These are phyloP conservation scores for Ceratitis capitata DNA, from an alignment of 1,140 invertebrate species.

Conservation along the genomic window DNA sequence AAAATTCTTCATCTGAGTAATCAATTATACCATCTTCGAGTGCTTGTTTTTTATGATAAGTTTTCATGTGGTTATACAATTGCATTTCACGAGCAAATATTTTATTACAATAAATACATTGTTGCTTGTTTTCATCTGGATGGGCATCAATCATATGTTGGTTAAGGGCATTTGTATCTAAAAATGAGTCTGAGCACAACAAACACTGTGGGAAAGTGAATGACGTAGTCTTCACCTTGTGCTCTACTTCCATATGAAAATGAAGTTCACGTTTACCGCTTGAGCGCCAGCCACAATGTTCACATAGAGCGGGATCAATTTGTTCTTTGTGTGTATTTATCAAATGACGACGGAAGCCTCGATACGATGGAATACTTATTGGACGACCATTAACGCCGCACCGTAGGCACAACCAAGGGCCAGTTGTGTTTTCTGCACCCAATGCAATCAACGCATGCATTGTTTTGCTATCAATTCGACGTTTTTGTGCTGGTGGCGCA, in stretches of 20 bases:
- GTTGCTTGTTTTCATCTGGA: slow-evolving; percentile 67
- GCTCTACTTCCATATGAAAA: slow-evolving; percentile 84
- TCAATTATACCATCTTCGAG: slow-evolving; percentile 72
- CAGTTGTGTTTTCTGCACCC: slow-evolving; percentile 69
- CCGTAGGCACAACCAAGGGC: slow-evolving; percentile 76
- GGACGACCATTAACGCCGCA: slow-evolving; percentile 74
- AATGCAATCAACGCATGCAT: slow-evolving; percentile 65
- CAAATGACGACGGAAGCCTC: slow-evolving; percentile 81
- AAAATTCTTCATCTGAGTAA: slow-evolving; percentile 69
- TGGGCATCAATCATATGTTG: slow-evolving; percentile 65
- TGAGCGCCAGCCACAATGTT: slow-evolving; percentile 83
- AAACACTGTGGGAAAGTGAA: slow-evolving; percentile 80
- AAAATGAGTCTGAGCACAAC: slow-evolving; percentile 77
- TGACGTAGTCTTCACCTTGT: slow-evolving; percentile 76
- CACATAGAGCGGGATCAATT: slow-evolving; percentile 81
- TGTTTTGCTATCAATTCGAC: slow-evolving; percentile 64
- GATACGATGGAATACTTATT: slow-evolving; percentile 78
- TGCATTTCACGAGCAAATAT: slow-evolving; percentile 72
- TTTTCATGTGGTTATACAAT: slow-evolving; percentile 75
- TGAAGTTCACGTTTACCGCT: slow-evolving; percentile 79
- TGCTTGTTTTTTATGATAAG: slow-evolving; percentile 71
- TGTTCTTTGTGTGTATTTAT: slow-evolving; percentile 83
- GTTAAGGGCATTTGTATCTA: slow-evolving; percentile 71
- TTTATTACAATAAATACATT: slow-evolving; percentile 77
- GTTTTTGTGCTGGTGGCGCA: slow-evolving; percentile 60